A percentile compares a stretch with the other conserved stretches of the same genome.
Conservation (phyloP, 2,888 invertebrate genomes). For the Ptychoptera contaminata region DNA sequence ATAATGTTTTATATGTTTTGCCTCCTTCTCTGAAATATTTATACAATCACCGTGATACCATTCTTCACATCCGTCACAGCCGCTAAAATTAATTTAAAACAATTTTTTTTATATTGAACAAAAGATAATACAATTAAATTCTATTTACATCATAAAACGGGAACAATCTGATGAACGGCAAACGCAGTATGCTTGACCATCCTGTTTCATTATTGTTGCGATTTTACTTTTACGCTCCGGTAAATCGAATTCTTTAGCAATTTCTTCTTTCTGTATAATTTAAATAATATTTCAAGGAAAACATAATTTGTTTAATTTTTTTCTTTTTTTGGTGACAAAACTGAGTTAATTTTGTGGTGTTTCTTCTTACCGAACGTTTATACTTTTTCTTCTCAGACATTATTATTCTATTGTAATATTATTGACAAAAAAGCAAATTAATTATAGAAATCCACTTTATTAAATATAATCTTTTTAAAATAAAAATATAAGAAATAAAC, state of each 20-base stretch:
- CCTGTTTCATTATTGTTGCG: slow-evolving; percentile 71
- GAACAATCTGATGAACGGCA: slow-evolving; percentile 88
- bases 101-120: background rate
- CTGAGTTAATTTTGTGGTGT: background rate
- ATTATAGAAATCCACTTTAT: too few relatives aligned
- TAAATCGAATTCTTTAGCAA: slow-evolving; percentile 73
- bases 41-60: slow-evolving; percentile 99
- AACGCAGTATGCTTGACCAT: slow-evolving; percentile 87
- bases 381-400: slow-evolving; percentile 25
- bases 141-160: slow-evolving; percentile 84
- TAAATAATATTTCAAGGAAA: background rate
- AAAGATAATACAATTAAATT: background rate
- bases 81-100: slow-evolving; percentile 36
- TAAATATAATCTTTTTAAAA: too few relatives aligned
- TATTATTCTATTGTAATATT: slow-evolving; percentile 5
- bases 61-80: slow-evolving; percentile 93
- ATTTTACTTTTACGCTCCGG: slow-evolving; percentile 85
- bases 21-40: slow-evolving; percentile 82
- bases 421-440: too few relatives aligned
- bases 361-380: slow-evolving; percentile 22
- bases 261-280: slow-evolving; percentile 52
- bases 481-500: too few relatives aligned
- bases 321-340: background rate
- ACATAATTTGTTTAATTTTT: background rate
- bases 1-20: slow-evolving; percentile 85